Evolutionary conservation across 2,888 invertebrate species (phyloP).

Genomic region (Lasioglossum marginatum): DNA sequence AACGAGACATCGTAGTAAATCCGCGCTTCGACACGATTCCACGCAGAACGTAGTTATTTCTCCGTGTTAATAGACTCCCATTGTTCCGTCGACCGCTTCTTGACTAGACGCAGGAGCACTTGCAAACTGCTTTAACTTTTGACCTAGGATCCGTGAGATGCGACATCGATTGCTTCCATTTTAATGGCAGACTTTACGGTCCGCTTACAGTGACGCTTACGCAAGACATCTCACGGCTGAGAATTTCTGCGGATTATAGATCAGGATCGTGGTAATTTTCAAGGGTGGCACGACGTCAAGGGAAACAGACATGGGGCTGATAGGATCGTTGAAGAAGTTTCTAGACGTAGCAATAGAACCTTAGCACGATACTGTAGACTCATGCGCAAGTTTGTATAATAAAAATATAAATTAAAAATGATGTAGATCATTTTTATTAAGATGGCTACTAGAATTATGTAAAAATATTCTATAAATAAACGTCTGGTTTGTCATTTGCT

Average conservation of each 20-base stretch:
- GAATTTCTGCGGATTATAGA: background rate
- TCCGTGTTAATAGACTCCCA: conserved; percentile 15
- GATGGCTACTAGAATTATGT: background rate
- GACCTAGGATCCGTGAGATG: background rate
- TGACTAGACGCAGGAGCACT: conserved; percentile 11
- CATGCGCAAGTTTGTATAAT: background rate
- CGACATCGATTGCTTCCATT: conserved; percentile 15
- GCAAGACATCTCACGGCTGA: background rate
- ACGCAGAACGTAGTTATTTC: background rate
- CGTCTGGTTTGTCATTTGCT: background rate
- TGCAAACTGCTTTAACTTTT: conserved; percentile 4
- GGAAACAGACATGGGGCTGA: background rate
- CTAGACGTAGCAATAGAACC: background rate
- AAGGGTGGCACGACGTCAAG: background rate
- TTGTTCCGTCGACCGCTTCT: conserved; percentile 27
- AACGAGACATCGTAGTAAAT: background rate
- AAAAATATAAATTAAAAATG: background rate
- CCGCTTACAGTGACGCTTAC: background rate
- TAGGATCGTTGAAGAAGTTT: conserved; percentile 2
- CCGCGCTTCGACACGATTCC: background rate
- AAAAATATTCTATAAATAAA: background rate
- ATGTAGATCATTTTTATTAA: background rate
- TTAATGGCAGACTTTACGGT: background rate
- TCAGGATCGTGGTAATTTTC: conserved; percentile 8
- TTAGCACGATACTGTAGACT: background rate